Evolutionary conservation across 2,797 vertebrate species (phyloP), one percentile per base, ranked within the genome.

Genomic region (Acomys russatus): DNA sequence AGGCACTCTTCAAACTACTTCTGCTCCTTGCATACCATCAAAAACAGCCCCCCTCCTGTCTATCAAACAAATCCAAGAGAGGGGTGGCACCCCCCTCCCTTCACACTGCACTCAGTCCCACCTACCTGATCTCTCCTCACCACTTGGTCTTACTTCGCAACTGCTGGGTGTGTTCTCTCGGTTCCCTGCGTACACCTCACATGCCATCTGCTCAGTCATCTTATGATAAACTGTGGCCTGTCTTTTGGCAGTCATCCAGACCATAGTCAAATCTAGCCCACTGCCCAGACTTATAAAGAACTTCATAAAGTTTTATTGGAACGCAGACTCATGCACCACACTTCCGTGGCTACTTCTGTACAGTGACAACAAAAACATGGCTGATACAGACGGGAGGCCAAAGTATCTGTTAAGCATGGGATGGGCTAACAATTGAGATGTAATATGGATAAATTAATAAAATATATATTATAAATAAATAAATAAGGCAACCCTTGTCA

Each of bases 281-380:
- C 70, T 1, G 10, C 30, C 61, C 59, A 12, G 23, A 33, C 79
- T 38, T 35, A 3, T 44, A 44, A 83, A n/a, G 33, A 73, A 35
- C 51, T 54, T 28, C 22, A 20, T 44, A 68, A 85, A 59, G 33
- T 3, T 23, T 17, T 38, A n/a, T 25, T 8, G 18, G 33, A 59
- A 94, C 54, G 35, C 9, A 35, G 5, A 3, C 20, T 15, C 3
- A 0, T 3, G 35, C 23, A 38, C 0, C 0, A 23, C 9, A 14
- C 15, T 4, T 2, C 8, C 38, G 17, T 0, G 23, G 70, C 23
- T 51, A 49, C 54, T 59, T 93, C 71, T 30, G 25, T 25, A 44
- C 1, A 23, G 20, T 38, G 87, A 56, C 0, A 25, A 33, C 0
- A 77, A 38, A 20, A 22, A 3, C 7, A 4, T 35, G 61, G 66